Percentiles rank a stretch among this genome's conserved stretches.
Evolutionary conservation across 2,888 invertebrate genomes (phyloP).

Genomic region (Drosophila subquinaria): DNA sequence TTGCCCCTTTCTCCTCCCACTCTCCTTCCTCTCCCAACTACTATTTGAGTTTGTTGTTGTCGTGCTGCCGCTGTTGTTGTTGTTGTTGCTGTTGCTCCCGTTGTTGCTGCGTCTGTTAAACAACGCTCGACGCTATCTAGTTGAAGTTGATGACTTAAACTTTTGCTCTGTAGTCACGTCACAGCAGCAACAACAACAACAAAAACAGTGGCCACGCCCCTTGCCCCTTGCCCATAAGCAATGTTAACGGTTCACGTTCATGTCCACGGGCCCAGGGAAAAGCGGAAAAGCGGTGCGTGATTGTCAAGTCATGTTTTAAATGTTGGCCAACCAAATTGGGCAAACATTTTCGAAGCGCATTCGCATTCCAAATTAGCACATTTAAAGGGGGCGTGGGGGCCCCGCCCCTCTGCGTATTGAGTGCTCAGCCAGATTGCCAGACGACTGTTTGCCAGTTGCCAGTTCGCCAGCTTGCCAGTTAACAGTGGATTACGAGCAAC

Average conservation of each 20-base stretch:
- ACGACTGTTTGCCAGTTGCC: conserved; percentile 12
- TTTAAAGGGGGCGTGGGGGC: conserved; percentile 40
- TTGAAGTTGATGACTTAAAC: conserved; percentile 77
- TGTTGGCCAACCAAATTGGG: conserved; percentile 79
- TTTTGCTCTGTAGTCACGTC: conserved; percentile 74
- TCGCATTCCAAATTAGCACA: conserved; percentile 75
- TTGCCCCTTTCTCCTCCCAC: not conserved
- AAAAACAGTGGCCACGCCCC: conserved; percentile 31
- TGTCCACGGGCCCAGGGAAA: not conserved
- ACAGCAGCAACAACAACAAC: conserved; percentile 16
- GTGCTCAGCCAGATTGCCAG: not conserved
- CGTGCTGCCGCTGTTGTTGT: conserved; percentile 1
- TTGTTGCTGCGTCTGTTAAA: conserved; percentile 52
- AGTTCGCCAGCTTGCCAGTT: conserved; percentile 15
- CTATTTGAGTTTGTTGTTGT: conserved; percentile 9
- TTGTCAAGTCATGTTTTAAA: conserved; percentile 80
- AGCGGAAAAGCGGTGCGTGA: conserved; percentile 61
- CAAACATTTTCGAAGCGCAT: conserved; percentile 75
- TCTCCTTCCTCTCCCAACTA: not conserved
- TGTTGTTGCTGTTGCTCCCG: conserved; percentile 20
- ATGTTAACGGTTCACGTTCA: conserved; percentile 30
- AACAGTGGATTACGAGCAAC: conserved; percentile 48
- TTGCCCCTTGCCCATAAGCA: not conserved
- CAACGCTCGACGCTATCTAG: conserved; percentile 74
- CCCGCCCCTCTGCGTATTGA: not conserved